Base-by-base conservation (phyloP, 2,888 invertebrate species). In the Hipparchia sbordonii region DNA sequence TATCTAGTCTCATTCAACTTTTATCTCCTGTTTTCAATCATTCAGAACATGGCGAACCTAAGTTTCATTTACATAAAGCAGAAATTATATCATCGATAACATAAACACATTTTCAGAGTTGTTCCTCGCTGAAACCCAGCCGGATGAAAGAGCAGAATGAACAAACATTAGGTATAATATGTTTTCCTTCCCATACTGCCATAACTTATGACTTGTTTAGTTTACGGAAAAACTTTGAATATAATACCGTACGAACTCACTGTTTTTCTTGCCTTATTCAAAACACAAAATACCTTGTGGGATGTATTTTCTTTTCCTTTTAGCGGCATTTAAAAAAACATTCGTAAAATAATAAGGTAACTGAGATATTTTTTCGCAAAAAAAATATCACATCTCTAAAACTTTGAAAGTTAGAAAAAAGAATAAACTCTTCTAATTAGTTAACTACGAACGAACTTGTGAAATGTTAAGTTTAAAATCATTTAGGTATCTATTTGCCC, bases 211-310 rank as follows among this genome's bases (percentile, higher is more conserved):
- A 51, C 65, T 52, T 52, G 52, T 65, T 65, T 52, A 65, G 65
- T 39, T 52, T 33, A 48, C 46, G 45, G 46, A 63, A 63, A 60
- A 23, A 46, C 51, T 51, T 51, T 23, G 46, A 51, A 65, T 52
- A 52, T 12, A 48, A 39, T 48, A 48, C 5, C 48, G 52, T 51
- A n/a, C 33, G 5, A 51, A 52, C 51, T 51, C 33, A 52, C 52
- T 33, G 65, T 33, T 65, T 33, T 65, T 65, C 65, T 65, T 65
- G 51, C 5, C 63, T 51, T 60, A 63, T 63, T 63, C 63, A 63
- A 23, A 63, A 48, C 63, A 51, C 5, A 51, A 62, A 51, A 51
- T 65, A 52, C 12, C 52, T 54, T 5, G 65, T 23, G 33, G 12
- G 10, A 6, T 33, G 51, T 65, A 65, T 65, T 65, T 65, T 65